These are phyloP conservation scores for Drosophila varians DNA, from an alignment of 1,140 invertebrate species.

Conservation along the genomic window DNA sequence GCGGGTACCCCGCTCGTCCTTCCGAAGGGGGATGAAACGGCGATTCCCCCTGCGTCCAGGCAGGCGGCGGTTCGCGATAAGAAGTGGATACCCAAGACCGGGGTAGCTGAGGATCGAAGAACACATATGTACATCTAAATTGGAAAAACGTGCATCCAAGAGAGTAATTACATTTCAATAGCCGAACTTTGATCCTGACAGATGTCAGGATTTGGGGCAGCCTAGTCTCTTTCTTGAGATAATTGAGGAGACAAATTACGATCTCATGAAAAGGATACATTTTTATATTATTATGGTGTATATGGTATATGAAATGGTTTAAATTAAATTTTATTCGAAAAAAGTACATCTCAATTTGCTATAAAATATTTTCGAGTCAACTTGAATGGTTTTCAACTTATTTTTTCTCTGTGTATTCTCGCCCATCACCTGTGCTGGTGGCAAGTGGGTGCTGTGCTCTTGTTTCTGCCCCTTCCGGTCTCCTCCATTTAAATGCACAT, in stretches of 20 bases:
- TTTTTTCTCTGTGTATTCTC: neutral
- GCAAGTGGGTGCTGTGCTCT: neutral
- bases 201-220: constrained; percentile 2
- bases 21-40: constrained; percentile 24
- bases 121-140: constrained; percentile 62
- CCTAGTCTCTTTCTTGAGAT: neutral
- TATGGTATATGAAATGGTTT: no score
- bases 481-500: constrained; percentile 74
- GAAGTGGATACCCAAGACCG: constrained; percentile 30
- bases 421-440: neutral
- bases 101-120: neutral
- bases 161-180: constrained; percentile 70
- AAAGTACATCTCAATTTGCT: no score
- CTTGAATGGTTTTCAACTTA: neutral
- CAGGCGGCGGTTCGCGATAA: constrained; percentile 29
- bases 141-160: constrained; percentile 77
- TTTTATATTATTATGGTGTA: no score
- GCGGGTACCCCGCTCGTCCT: constrained; percentile 40
- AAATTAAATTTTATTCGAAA: no score
- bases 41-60: constrained; percentile 14
- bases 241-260: neutral
- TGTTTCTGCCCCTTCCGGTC: neutral
- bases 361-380: no score
- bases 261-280: neutral
- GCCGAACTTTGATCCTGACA: constrained; percentile 65